Conservation (phyloP, 2,113 vertebrate genomes). For the Pedionomus torquatus region DNA sequence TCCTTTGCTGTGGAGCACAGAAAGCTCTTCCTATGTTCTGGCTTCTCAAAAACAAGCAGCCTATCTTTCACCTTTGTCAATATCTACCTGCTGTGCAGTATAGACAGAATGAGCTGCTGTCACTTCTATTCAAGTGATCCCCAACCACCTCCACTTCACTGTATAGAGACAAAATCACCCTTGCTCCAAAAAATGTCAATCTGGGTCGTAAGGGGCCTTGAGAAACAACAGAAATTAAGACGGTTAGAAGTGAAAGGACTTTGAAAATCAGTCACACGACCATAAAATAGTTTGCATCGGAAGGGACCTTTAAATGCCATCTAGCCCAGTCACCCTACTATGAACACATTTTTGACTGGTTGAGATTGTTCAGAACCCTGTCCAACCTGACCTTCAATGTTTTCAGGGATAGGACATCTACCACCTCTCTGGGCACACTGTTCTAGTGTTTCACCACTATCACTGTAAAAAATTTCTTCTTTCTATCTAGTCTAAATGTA, state of each 20-base stretch:
- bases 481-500: not conserved
- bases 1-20: not conserved
- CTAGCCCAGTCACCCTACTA: not conserved
- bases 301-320: not conserved
- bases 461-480: not conserved
- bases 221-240: not conserved
- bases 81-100: not conserved
- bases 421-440: not conserved
- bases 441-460: not conserved
- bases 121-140: not conserved
- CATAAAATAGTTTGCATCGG: not conserved
- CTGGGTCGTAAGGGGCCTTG: not conserved
- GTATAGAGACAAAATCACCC: not conserved
- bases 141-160: not conserved
- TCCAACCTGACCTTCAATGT: not conserved
- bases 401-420: not conserved
- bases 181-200: not conserved
- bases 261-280: not conserved
- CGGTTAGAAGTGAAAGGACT: not conserved
- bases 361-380: not conserved
- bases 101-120: not conserved
- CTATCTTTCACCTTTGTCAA: not conserved
- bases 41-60: not conserved
- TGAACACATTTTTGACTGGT: not conserved
- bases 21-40: not conserved